A percentile compares a stretch with the other conserved stretches of the same genome.
Conservation (phyloP, 2,113 vertebrate species). For the Calonectris borealis region DNA sequence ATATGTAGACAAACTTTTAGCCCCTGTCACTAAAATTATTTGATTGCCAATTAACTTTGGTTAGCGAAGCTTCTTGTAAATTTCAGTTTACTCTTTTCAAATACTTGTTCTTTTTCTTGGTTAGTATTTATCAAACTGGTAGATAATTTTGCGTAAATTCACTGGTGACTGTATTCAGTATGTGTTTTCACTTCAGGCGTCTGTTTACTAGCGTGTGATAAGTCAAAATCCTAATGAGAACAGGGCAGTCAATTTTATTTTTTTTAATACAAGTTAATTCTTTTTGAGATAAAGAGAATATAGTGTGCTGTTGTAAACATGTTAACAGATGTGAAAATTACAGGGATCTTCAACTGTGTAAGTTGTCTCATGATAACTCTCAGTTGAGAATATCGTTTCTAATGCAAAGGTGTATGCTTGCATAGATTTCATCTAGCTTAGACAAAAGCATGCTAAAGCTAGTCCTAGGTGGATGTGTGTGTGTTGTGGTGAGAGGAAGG, state of each 20-base stretch:
- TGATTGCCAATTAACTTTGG: background rate
- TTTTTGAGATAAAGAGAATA: background rate
- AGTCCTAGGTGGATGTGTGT: background rate
- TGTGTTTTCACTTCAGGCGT: background rate
- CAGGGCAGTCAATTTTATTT: no score
- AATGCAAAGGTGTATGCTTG: background rate
- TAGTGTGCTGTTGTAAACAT: background rate
- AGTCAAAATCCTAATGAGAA: background rate
- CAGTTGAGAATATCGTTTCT: background rate
- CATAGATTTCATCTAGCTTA: background rate
- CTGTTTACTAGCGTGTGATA: background rate
- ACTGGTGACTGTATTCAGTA: background rate
- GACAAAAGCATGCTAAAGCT: background rate
- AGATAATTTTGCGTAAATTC: background rate
- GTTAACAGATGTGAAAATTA: background rate
- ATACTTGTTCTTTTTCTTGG: background rate
- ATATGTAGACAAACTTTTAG: background rate
- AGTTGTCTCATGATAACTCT: background rate
- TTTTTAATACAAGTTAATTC: background rate
- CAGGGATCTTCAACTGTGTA: background rate
- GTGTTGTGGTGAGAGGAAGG: background rate
- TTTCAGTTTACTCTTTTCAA: background rate
- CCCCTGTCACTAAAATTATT: background rate
- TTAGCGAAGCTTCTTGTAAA: background rate
- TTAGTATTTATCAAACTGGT: background rate